These are phyloP conservation scores for Kuschelorhynchus macadamiae DNA, from an alignment of 2,888 invertebrate genomes.

Conservation along the genomic window DNA sequence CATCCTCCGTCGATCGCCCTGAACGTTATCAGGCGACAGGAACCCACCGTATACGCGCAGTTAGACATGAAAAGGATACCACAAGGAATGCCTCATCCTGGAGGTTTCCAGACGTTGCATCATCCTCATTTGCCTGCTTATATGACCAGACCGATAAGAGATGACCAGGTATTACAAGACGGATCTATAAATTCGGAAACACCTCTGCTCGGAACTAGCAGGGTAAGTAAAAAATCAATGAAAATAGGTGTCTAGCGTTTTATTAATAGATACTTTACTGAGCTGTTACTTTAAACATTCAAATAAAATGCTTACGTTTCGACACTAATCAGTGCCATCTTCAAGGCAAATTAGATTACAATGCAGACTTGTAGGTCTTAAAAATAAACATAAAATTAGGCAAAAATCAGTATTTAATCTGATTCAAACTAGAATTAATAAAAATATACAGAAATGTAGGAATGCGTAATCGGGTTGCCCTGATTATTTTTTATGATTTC, in stretches of 20 bases:
- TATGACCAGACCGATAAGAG: slow-evolving; percentile 62
- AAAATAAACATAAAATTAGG: too few species aligned
- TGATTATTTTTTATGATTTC: too few species aligned
- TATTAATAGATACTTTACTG: too few species aligned
- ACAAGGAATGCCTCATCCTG: slow-evolving; percentile 65
- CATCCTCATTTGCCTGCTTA: slow-evolving; percentile 65
- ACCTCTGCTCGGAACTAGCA: slow-evolving; percentile 64
- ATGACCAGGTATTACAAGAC: slow-evolving; percentile 63
- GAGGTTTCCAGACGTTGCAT: slow-evolving; percentile 66
- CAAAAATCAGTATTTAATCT: too few species aligned
- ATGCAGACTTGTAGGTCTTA: too few species aligned
- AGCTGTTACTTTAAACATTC: not conserved
- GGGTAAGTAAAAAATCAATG: slow-evolving; percentile 64
- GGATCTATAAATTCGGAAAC: slow-evolving; percentile 64
- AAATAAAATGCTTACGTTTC: too few species aligned
- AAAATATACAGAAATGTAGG: too few species aligned
- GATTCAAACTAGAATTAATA: too few species aligned
- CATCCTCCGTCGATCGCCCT: slow-evolving; percentile 66
- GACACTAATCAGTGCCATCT: too few species aligned
- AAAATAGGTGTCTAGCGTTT: too few species aligned
- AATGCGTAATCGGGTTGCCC: too few species aligned
- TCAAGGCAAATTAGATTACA: not conserved
- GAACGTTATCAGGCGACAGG: slow-evolving; percentile 67
- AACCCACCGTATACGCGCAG: slow-evolving; percentile 73
- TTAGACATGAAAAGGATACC: slow-evolving; percentile 69